A percentile compares a stretch with the other conserved stretches of the same genome.
phyloP scores from a whole-genome alignment of 2,113 vertebrate genomes.

The Vulpes ferrilata region DNA sequence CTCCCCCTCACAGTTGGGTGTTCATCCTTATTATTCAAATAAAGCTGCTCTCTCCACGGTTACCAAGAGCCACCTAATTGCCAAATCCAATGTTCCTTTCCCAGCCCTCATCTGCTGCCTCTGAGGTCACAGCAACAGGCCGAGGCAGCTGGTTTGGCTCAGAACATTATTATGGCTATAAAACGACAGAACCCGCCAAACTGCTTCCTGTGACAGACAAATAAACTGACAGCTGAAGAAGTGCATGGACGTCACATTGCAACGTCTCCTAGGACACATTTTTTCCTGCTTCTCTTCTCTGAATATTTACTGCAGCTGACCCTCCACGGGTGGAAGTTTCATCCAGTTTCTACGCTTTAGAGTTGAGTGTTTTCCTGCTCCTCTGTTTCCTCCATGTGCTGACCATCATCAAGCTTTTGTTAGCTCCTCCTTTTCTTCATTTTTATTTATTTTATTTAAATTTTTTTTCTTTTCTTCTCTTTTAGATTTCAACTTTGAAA shows the following conservation, averaged over 20 bases:
- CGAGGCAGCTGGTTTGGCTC: conserved; percentile 65
- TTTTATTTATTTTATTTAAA: not conserved
- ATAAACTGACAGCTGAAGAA: conserved; percentile 24
- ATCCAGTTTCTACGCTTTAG: not conserved
- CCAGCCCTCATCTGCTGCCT: conserved; percentile 57
- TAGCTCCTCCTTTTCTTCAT: not conserved
- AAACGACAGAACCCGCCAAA: conserved; percentile 55
- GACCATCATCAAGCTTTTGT: not conserved
- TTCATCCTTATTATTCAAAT: conserved; percentile 52
- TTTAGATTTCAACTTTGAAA: not conserved
- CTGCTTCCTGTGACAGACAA: conserved; percentile 60
- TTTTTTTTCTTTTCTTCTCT: not conserved
- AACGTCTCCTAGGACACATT: not conserved
- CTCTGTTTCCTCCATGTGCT: not conserved
- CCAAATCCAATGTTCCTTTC: conserved; percentile 68
- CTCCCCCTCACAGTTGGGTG: not conserved
- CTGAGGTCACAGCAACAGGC: conserved; percentile 51
- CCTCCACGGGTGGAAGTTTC: not conserved
- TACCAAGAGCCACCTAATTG: conserved; percentile 53
- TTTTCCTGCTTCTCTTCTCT: conserved; percentile 5
- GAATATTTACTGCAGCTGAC: not conserved
- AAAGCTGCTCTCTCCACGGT: conserved; percentile 31
- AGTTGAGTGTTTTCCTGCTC: not conserved
- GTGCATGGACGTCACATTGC: not conserved
- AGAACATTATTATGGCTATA: conserved; percentile 64